These are phyloP conservation scores for Cynaeus angustus DNA, from an alignment of 2,888 invertebrate species.

Conservation along the genomic window DNA sequence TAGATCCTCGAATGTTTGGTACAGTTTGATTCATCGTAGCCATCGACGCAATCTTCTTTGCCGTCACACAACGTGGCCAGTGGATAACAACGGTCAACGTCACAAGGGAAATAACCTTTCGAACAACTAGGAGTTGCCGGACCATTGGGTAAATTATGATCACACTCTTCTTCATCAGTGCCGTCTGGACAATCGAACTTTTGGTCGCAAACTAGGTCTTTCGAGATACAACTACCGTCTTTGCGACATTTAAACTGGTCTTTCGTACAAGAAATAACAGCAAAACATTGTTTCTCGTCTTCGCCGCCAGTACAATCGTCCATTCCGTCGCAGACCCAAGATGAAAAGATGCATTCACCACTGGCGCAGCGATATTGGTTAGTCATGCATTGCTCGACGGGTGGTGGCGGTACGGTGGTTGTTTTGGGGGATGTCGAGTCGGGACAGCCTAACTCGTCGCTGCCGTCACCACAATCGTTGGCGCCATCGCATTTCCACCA, in stretches of 20 bases:
- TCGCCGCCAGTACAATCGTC: slow-evolving; percentile 76
- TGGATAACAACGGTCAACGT: slow-evolving; percentile 77
- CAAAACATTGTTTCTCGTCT: slow-evolving; percentile 74
- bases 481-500: slow-evolving; percentile 89
- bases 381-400: slow-evolving; percentile 69
- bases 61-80: slow-evolving; percentile 79
- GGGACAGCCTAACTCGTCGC: slow-evolving; percentile 79
- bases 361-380: slow-evolving; percentile 77
- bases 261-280: slow-evolving; percentile 64
- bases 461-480: slow-evolving; percentile 84
- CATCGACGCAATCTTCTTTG: slow-evolving; percentile 82
- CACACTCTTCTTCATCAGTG: slow-evolving; percentile 72
- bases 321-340: slow-evolving; percentile 78
- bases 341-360: slow-evolving; percentile 75
- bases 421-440: slow-evolving; percentile 47
- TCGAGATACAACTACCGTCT: slow-evolving; percentile 78
- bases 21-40: slow-evolving; percentile 83
- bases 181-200: slow-evolving; percentile 75
- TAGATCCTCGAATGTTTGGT: slow-evolving; percentile 68
- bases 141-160: slow-evolving; percentile 64
- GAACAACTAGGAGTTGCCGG: slow-evolving; percentile 73
- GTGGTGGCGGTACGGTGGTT: slow-evolving; percentile 27
- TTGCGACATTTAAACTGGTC: slow-evolving; percentile 76
- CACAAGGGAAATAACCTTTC: slow-evolving; percentile 75
- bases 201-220: slow-evolving; percentile 73